phyloP scores from a whole-genome alignment of 2,797 vertebrate species.

The Tiaroga cobitis region DNA sequence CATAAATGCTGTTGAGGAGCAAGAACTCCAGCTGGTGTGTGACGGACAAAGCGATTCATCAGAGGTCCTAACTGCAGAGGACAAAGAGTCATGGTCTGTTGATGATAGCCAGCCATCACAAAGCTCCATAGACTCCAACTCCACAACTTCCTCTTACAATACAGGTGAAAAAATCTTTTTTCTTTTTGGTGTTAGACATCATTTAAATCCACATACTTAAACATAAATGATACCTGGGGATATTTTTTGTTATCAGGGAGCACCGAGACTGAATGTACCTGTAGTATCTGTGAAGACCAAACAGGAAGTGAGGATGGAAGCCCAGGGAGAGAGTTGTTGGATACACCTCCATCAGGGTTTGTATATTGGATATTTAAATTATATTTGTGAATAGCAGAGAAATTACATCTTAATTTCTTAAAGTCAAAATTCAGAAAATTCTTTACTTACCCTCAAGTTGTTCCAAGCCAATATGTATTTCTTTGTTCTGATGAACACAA shows the following conservation, averaged over 20 bases:
- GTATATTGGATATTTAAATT: neutral
- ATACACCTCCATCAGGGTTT: conserved; percentile 56
- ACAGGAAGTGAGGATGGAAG: conserved; percentile 60
- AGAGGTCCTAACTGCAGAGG: neutral
- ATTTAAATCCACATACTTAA: neutral
- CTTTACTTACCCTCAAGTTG: neutral
- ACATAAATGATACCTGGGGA: neutral
- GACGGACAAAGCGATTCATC: conserved; percentile 16
- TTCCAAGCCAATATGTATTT: neutral
- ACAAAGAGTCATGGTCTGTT: conserved; percentile 1
- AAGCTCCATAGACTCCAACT: conserved; percentile 57
- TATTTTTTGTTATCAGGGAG: conserved; percentile 36
- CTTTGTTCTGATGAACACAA: too few species aligned
- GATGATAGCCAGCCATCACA: conserved; percentile 50
- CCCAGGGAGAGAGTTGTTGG: conserved; percentile 39
- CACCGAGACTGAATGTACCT: conserved; percentile 36
- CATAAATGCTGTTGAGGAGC: conserved; percentile 14
- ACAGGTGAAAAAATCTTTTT: conserved; percentile 45
- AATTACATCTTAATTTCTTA: neutral
- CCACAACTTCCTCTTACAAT: conserved; percentile 42
- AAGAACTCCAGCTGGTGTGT: conserved; percentile 3
- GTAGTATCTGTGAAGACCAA: conserved; percentile 60
- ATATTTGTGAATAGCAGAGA: neutral
- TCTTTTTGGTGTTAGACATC: neutral
- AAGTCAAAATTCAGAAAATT: neutral